These are phyloP conservation scores for Arothron firmamentum DNA, from an alignment of 2,113 vertebrate genomes.

Conservation along the genomic window DNA sequence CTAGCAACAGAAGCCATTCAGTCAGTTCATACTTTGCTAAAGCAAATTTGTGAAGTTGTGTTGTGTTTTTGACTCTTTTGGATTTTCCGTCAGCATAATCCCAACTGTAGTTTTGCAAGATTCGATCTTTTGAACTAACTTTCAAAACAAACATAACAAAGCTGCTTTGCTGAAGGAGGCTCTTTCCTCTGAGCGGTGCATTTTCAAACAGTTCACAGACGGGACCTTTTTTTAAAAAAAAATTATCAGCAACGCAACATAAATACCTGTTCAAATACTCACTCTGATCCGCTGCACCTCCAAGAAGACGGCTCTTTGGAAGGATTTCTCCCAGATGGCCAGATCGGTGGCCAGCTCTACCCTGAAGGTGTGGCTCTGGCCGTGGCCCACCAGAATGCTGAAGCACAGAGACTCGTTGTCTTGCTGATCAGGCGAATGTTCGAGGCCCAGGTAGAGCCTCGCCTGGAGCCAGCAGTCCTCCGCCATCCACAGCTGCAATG, in stretches of 20 bases:
- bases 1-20: too few species aligned
- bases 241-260: not conserved
- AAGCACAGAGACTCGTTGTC: constrained; percentile 84
- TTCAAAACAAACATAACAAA: too few species aligned
- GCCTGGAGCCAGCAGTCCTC: constrained; percentile 89
- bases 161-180: too few species aligned
- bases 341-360: constrained; percentile 86
- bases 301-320: constrained; percentile 89
- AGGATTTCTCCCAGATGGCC: constrained; percentile 86
- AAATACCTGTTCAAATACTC: constrained; percentile 54
- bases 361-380: constrained; percentile 84
- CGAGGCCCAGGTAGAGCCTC: constrained; percentile 81
- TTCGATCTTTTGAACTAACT: too few species aligned
- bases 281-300: constrained; percentile 89
- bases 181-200: too few species aligned
- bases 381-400: constrained; percentile 83
- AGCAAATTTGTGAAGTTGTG: too few species aligned
- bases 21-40: too few species aligned
- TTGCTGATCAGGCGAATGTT: constrained; percentile 80
- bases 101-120: too few species aligned
- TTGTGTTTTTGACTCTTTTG: too few species aligned
- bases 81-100: too few species aligned
- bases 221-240: too few species aligned
- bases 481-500: constrained; percentile 84
- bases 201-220: too few species aligned